Conservation (phyloP, 2,888 invertebrate genomes). For the Drymonia ruficornis region DNA sequence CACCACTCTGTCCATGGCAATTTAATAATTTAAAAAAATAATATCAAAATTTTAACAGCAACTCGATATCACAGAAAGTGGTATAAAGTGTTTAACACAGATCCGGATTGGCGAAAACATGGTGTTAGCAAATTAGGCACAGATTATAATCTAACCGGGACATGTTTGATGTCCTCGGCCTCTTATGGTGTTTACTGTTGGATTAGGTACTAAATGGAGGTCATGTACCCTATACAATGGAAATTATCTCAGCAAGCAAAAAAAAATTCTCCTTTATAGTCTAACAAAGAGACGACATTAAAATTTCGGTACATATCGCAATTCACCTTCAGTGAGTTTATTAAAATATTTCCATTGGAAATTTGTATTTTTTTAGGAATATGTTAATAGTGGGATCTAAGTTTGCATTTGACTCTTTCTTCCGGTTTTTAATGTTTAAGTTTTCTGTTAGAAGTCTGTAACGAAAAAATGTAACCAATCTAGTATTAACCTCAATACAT, state of each 20-base stretch:
- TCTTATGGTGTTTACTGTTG: slow-evolving; percentile 1
- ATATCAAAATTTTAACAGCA: no score
- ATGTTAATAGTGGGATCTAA: no score
- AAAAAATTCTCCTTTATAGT: background rate
- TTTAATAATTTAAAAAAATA: no score
- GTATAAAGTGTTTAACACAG: background rate
- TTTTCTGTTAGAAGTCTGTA: background rate
- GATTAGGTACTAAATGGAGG: slow-evolving; percentile 2
- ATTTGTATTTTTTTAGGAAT: no score
- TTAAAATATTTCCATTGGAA: no score
- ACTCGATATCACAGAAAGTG: background rate
- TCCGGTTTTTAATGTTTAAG: background rate
- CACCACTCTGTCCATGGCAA: no score
- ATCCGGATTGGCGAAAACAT: background rate
- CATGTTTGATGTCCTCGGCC: slow-evolving; percentile 1
- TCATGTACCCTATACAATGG: background rate
- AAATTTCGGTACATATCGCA: background rate
- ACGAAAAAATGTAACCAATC: background rate
- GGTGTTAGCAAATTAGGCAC: slow-evolving; percentile 3
- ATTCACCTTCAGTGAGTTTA: no score
- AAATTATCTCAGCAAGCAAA: background rate
- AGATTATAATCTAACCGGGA: background rate
- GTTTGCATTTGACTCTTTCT: no score
- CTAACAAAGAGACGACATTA: background rate
- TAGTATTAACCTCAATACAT: slow-evolving; percentile 1